These are phyloP conservation scores for Ochropleura leucogaster DNA, from an alignment of 2,888 invertebrate species.

Conservation along the genomic window DNA sequence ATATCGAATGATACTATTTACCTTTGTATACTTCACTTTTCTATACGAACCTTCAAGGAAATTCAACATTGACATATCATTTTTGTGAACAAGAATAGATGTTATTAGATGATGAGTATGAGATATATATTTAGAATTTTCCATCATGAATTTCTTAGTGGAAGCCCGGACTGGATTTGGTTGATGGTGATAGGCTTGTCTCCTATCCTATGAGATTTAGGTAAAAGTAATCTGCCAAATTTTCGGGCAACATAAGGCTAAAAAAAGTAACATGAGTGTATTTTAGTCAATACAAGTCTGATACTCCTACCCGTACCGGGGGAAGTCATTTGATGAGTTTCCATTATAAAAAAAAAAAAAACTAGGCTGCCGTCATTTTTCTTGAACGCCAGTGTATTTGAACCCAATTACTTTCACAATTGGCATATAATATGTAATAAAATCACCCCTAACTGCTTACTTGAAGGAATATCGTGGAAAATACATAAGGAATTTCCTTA, in stretches of 20 bases:
- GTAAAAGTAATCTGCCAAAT: not conserved
- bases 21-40: not conserved
- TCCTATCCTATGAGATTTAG: not conserved
- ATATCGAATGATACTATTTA: conserved; percentile 26
- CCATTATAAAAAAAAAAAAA: too few relatives aligned
- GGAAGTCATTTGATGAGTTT: too few relatives aligned
- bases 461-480: conserved; percentile 29
- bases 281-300: too few relatives aligned
- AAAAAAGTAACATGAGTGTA: too few relatives aligned
- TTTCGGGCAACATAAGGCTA: too few relatives aligned
- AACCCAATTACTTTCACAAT: conserved; percentile 28
- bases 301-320: too few relatives aligned
- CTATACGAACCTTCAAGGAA: not conserved
- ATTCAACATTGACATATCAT: not conserved
- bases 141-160: not conserved
- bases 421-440: conserved; percentile 35
- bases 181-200: not conserved
- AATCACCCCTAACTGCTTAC: conserved; percentile 14
- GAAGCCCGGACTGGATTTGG: not conserved
- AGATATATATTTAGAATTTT: not conserved
- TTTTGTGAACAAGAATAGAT: not conserved
- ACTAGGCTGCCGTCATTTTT: not conserved
- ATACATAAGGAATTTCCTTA: conserved; percentile 57
- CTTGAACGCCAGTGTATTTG: not conserved
- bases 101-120: too few relatives aligned